Base-by-base conservation (phyloP, 2,888 invertebrate genomes). In the Choristoneura rosaceana region DNA sequence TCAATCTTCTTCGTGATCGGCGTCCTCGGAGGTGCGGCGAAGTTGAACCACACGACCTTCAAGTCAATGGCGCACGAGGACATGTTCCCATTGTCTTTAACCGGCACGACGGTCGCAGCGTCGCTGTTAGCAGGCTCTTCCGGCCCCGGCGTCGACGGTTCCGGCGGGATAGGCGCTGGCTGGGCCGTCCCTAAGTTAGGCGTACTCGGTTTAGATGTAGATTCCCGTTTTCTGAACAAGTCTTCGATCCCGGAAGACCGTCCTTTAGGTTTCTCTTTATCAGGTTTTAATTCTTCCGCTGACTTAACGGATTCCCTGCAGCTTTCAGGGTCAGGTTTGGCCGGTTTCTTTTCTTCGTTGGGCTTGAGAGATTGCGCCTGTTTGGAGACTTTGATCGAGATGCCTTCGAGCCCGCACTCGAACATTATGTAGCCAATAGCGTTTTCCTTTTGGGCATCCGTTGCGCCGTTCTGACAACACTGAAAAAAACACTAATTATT, bases 1-100 rank as follows among this genome's bases (percentile, higher is more conserved):
- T 99, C 99, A 79, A 99, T 98, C 92, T 98, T 98, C 78, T 98
- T 95, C 0, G 98, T 98, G 63, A 98, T 98, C 0, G 99, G 98
- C 1, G 98, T 98, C 75, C 98, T 96, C 0, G 99, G 99, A 0
- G 99, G 99, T 0, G 99, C 99, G 5, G 99, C 99, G 91, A 99
- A 99, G 88, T 99, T 99, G 82, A 99, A 98, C 99, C 99, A 99
- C 60, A 98, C 97, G 0, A 97, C 96, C 86, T 97, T 97, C 70
- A 99, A 91, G 84, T 99, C 98, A 69, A 99, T 97, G 2, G 97
- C 96, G 81, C 98, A 98, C 0, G 98, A 98, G 0, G 98, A 97
- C 0, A 96, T 96, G 82, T 97, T 97, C 43, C 96, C 97, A 76
- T 95, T 96, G 73, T 96, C 95, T 83, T 96, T 96, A 0, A 95